These are phyloP conservation scores for Cheirogaleus medius DNA, from an alignment of 2,113 vertebrate genomes.

Conservation along the genomic window DNA sequence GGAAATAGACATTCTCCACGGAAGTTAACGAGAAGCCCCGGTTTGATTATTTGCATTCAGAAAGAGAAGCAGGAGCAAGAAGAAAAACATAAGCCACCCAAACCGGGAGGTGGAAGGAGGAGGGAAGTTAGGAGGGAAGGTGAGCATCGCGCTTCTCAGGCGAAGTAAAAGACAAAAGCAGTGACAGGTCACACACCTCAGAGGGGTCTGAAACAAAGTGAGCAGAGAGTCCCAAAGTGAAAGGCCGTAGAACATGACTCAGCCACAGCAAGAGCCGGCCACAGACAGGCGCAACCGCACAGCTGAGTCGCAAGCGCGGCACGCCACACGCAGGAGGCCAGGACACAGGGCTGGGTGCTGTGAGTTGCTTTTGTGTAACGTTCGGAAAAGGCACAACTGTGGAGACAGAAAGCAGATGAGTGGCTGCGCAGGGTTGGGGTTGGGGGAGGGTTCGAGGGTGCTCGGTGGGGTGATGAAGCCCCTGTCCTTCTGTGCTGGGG, in stretches of 20 bases:
- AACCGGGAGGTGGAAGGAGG: not conserved
- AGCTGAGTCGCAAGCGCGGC: fast-evolving
- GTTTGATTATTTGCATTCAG: not conserved
- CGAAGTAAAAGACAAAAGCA: not conserved
- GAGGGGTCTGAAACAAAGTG: not conserved
- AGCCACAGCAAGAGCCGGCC: not conserved
- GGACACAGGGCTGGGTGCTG: not conserved
- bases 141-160: not conserved
- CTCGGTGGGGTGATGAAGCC: too few species aligned
- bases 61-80: not conserved
- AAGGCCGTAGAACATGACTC: not conserved
- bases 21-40: not conserved
- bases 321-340: fast-evolving
- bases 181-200: fast-evolving
- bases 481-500: fast-evolving
- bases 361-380: too few species aligned
- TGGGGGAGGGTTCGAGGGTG: too few species aligned
- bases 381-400: not conserved
- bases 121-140: not conserved
- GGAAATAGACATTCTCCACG: not conserved
- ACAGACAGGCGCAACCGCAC: too few species aligned
- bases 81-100: not conserved
- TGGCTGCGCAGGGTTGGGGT: too few species aligned
- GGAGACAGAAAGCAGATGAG: not conserved
- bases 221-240: not conserved